These are phyloP conservation scores for Hiodon tergisus DNA, from an alignment of 2,113 vertebrate species.

Conservation along the genomic window DNA sequence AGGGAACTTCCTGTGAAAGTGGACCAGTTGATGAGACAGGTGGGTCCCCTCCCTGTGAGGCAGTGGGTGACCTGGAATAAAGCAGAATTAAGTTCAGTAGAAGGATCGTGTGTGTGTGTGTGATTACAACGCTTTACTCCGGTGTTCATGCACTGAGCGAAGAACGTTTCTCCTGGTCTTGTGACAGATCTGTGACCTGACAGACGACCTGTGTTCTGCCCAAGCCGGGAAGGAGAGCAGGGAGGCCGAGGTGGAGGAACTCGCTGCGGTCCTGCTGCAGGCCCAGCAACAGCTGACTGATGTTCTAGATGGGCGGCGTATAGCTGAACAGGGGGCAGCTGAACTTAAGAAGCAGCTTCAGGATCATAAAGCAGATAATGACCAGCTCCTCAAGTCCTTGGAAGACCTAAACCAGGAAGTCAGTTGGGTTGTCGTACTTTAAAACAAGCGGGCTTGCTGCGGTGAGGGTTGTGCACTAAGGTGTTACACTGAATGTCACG, in stretches of 20 bases:
- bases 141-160: neutral
- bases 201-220: conserved; percentile 52
- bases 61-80: neutral
- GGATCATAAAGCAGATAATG: conserved; percentile 37
- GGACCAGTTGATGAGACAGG: conserved; percentile 64
- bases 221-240: conserved; percentile 58
- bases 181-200: conserved; percentile 57
- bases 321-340: conserved; percentile 37
- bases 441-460: too few species aligned
- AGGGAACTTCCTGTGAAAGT: conserved; percentile 48
- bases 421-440: conserved; percentile 15
- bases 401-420: conserved; percentile 53
- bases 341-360: conserved; percentile 44
- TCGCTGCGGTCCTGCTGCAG: conserved; percentile 46
- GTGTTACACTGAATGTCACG: neutral
- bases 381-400: conserved; percentile 32
- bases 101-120: too few species aligned
- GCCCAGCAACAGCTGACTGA: conserved; percentile 42
- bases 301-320: conserved; percentile 38
- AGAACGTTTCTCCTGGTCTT: neutral
- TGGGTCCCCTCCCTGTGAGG: conserved; percentile 30
- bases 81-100: too few species aligned
- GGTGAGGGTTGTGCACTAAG: neutral
- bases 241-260: conserved; percentile 45
- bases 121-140: neutral